Base-by-base conservation (phyloP, 2,797 vertebrate species). In the Lagorchestes hirsutus region DNA sequence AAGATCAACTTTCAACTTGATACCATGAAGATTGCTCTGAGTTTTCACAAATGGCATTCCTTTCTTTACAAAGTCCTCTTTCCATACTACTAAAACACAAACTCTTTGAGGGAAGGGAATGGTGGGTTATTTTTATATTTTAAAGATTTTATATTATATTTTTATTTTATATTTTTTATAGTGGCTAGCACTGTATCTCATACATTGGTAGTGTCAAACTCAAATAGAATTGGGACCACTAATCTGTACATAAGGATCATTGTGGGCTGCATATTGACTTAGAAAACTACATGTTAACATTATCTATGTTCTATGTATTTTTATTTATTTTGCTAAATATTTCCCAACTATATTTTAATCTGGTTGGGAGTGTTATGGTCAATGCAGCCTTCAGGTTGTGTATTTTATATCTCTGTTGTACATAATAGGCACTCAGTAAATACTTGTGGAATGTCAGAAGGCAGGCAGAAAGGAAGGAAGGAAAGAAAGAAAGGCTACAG, bases 351-450 rank as follows among this genome's bases (percentile, higher is more conserved):
- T 8, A 87, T 93, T 28, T 55, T 22, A 82, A 90, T 93, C 54
- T 87, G 52, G 34, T 90, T 92, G 1, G 18, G 67, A 82, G 18
- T 82, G 18, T 46, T 46, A 90, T 59, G 55, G 93, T 54, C 5
- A 92, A 67, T 87, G 29, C 9, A 18, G 28, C 27, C 58, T 82
- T 94, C 90, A 31, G 24, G 40, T 55, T 92, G 93, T 82, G 24
- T 24, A 14, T 90, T 92, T 90, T 92, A 92, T 82, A 94, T 24
- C 46, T 67, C 90, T 94, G 46, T 91, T 94, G 54, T 29, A n/a
- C 67, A 50, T 92, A n/a, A 82, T 27, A 52, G 55, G 22, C 82
- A 58, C 10, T 91, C 46, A 40, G 22, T 50, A 57, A 90, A 90
- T n/a, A 58, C 54, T 93, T 27, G 55, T 52, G 91, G 24, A 91